Evolutionary conservation across 2,113 vertebrate genomes (phyloP).

Genomic region (Gasterosteus nipponicus): DNA sequence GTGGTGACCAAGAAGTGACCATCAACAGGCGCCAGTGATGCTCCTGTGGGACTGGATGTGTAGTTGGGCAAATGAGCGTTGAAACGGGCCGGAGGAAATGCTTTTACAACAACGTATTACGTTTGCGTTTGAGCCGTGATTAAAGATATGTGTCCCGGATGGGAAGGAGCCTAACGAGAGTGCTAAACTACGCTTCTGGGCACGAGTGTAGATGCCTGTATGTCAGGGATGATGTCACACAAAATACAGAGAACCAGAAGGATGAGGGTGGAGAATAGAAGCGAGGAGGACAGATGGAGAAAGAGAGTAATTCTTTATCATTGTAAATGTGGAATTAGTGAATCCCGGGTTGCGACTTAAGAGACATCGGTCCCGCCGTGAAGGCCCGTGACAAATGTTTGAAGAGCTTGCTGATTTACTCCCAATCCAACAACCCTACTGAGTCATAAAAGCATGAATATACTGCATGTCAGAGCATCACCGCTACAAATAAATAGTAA

Average conservation of each 20-base stretch:
- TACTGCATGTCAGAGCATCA: background rate
- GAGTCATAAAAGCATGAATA: constrained; percentile 2
- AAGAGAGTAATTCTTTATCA: background rate
- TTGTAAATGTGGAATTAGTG: background rate
- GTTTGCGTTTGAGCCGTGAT: background rate
- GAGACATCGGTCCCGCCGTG: background rate
- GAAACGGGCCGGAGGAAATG: background rate
- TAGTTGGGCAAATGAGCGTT: too few species aligned
- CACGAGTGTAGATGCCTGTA: background rate
- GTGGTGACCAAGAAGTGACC: too few species aligned
- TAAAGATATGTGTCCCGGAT: background rate
- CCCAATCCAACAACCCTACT: background rate
- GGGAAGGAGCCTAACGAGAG: background rate
- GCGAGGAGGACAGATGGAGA: background rate
- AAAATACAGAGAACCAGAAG: background rate
- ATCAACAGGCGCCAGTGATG: too few species aligned
- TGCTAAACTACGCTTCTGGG: background rate
- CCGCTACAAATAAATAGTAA: background rate
- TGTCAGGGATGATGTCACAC: background rate
- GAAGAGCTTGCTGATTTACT: background rate
- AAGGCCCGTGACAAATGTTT: background rate
- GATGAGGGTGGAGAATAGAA: background rate
- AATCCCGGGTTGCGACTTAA: background rate
- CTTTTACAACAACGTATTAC: background rate
- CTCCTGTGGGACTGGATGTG: too few species aligned